Evolutionary conservation across 2,888 invertebrate species (phyloP), one percentile per base, ranked within the genome.

Genomic region (Pristionchus exspectatus): DNA sequence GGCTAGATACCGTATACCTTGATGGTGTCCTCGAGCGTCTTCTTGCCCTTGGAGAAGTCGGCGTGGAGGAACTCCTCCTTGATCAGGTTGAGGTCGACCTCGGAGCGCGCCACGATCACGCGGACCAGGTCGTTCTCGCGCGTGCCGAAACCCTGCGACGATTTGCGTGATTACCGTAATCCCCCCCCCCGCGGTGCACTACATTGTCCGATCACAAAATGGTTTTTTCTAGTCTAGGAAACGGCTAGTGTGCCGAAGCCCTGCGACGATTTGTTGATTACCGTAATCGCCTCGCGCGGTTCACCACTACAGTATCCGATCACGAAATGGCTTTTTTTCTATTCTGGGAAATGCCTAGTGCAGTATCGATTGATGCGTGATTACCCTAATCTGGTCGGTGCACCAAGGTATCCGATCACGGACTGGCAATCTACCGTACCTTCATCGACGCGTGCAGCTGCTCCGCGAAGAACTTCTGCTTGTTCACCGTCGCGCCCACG

Each of bases 1-100:
- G 59, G 59, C 16, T 83, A 3, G 44, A 16, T 50, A 44, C 38
- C 30, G 21, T 87, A n/a, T n/a, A 90, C 90, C 92, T 92, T 92
- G 89, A 94, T 93, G 44, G 91, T 88, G 16, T 93, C 92, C 66
- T 92, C 92, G 74, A 94, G 91, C 14, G 92, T 83, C 90, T 91
- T 83, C 90, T 91, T 90, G 92, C 93, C 94, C 74, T 90, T 89
- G 92, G 92, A 93, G 87, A 93, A 50, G 44, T 90, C 56, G 91
- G 91, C 81, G 12, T 50, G 44, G 44, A 97, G 96, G 96, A 97
- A 98, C 94, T 97, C 97, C 91, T 96, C 96, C 93, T 97, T 97
- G 94, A 98, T 97, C 94, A 97, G 97, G 0, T 96, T 97, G 96
- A 98, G 96, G 95, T 98, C 98, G 90, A 92, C 91, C 90, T 95